A percentile compares a stretch with the other conserved stretches of the same genome.
Conservation (phyloP, 35 echinoderm and acorn worm species). For the Anneissia japonica region DNA sequence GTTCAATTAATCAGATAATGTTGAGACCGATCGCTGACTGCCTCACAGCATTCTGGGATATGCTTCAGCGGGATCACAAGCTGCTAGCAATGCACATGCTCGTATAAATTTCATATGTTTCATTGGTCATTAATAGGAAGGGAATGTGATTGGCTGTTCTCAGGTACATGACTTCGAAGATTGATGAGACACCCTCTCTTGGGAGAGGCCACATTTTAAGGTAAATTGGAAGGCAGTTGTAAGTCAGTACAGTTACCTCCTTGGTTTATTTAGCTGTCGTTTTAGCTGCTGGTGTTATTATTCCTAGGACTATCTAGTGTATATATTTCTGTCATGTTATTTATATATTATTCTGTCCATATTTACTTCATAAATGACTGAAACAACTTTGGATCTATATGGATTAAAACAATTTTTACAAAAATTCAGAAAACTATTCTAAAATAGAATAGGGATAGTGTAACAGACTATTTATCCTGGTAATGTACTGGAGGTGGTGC, state of each 20-base stretch:
- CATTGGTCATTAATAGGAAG: background rate
- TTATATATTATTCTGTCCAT: background rate
- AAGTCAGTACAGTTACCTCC: background rate
- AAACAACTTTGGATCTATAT: no score
- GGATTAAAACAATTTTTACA: no score
- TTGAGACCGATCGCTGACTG: background rate
- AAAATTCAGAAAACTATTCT: no score
- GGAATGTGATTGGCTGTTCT: background rate
- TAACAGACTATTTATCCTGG: no score
- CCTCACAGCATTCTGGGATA: background rate
- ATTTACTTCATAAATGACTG: no score
- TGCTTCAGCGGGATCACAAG: background rate
- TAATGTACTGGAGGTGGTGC: no score
- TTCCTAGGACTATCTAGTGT: background rate
- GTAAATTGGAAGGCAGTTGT: background rate
- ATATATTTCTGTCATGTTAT: background rate
- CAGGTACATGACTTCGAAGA: background rate
- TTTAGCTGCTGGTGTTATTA: background rate
- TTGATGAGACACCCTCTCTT: background rate
- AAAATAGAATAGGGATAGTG: no score
- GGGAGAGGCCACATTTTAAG: background rate
- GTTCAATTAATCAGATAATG: background rate
- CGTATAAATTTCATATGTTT: background rate
- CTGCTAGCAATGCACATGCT: background rate
- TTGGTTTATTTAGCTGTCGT: background rate